Base-by-base conservation (phyloP, 1,140 invertebrate species). In the Lysiphlebus fabarum region DNA sequence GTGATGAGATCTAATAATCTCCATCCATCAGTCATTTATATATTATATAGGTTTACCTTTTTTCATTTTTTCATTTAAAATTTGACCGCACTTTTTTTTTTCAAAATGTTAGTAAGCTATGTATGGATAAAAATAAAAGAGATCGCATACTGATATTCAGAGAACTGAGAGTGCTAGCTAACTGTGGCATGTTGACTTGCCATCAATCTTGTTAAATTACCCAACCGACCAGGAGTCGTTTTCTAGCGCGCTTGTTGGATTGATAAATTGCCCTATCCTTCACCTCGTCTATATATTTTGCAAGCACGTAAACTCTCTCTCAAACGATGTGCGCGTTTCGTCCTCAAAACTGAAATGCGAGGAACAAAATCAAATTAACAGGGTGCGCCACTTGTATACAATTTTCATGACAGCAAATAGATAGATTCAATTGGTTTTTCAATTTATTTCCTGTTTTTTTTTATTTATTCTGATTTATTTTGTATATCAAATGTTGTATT, bases 171-270 rank as follows among this genome's bases (percentile, higher is more conserved):
- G 53, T 62, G 48, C 51, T 61, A 59, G 61, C 65, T 58, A 75
- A 74, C 73, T 74, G 72, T 75, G 74, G 73, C 74, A 75, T 76
- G 74, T 75, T 72, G 74, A 70, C 70, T 69, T 71, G 67, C 65
- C 74, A 77, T 77, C 75, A 77, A 77, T 77, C 75, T 77, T 77
- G 74, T 74, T 76, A 76, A 77, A 77, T 77, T 77, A 75, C 75
- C 74, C 73, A 67, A 71, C 73, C 65, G 68, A 72, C 70, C 74
- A 71, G 67, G 63, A 77, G 75, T 77, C 73, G 67, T 71, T 56
- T 53, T 59, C 56, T 59, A 43, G 37, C 51, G 51, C 56, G 33
- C 65, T 68, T 62, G 56, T 66, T 66, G 71, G 73, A 75, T 77
- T 77, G 75, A 77, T 77, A 77, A 77, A 77, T 77, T 77, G 73